Evolutionary conservation across 2,888 invertebrate genomes (phyloP), one percentile per base, ranked within the genome.

Genomic region (Frankliniella intonsa): DNA sequence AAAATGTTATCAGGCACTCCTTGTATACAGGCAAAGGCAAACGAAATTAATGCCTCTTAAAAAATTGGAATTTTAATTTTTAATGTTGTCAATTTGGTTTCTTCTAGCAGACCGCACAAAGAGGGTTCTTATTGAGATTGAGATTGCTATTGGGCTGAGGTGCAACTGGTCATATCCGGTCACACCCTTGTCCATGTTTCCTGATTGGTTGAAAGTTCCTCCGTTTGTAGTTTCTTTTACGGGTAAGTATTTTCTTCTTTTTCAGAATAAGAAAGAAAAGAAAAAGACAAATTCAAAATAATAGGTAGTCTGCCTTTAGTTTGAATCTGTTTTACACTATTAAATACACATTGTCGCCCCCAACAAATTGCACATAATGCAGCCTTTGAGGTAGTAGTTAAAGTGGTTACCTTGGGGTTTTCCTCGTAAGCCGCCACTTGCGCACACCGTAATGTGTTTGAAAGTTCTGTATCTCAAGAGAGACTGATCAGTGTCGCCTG

Each of bases 231-330:
- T 22, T 76, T 76, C 69, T 55, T 55, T 19, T 55, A 38, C 38
- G 3, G 22, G 69, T 76, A 76, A 76, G 69, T 76, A 76, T 76
- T 76, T 76, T 76, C 69, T 76, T 76, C 69, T 76, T 76, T 76
- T 76, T 76, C n/a, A 76, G 25, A 76, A 25, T 25, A 76, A 76
- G 69, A 76, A 76, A 25, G 69, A 76, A 76, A 25, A 76, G 69
- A 76, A 76, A 25, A 76, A 76, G 69, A 76, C 69, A 22, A 11
- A 76, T 76, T 76, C 69, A 76, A 76, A 76, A 76, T 76, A 76
- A 9, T 76, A 76, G 25, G 25, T 76, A 22, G 69, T 76, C 69
- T 76, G 69, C 25, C 22, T 55, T 55, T 12, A 62, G 62, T 17
- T 62, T 62, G 62, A 38, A 38, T 38, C 3, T 38, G 38, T 38